Evolutionary conservation across 2,113 vertebrate species (phyloP), one percentile per base, ranked within the genome.

Genomic region (Oreochromis niloticus): DNA sequence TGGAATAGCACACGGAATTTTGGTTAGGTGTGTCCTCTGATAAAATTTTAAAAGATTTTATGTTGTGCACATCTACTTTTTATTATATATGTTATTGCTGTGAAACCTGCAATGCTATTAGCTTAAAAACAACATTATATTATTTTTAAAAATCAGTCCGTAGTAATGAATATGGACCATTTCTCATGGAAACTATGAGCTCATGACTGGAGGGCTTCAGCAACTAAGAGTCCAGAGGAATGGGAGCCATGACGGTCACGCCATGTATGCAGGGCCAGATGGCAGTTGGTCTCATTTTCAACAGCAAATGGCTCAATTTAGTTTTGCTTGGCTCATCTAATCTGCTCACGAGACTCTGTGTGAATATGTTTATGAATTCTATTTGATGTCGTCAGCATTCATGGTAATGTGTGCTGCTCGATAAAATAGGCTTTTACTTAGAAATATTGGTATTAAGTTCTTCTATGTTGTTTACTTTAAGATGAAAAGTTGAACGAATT

Each of bases 111-210:
- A 2, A 11, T 12, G 24, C 43, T 30, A 30, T 30, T 50, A 30
- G 24, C 16, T 75, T 2, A 30, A 75, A 78, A 57, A 57, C 9
- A 11, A 54, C 34, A 27, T 27, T 39, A 57, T 81, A 57, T 30
- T 24, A 24, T 17, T 59, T 17, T 66, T 39, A 5, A 41, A 81
- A 43, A 27, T 41, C 54, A 57, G 22, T 59, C 36, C 19, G 6
- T 19, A 36, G 9, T 71, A 80, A 85, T 86, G 13, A 86, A 89
- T 86, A 84, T 57, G 52, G 39, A 57, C 48, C 52, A 57, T 84
- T 93, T 94, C 59, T 36, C 61, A 55, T 91, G 91, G 92, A 94
- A 95, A 91, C 83, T 86, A 91, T 91, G 66, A 36, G 43, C 80
- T 93, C 84, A 81, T 85, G 91, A 80, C 59, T 55, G 55, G 13